Conservation (phyloP, 1,140 invertebrate genomes). For the Drosophila kanapiae region DNA sequence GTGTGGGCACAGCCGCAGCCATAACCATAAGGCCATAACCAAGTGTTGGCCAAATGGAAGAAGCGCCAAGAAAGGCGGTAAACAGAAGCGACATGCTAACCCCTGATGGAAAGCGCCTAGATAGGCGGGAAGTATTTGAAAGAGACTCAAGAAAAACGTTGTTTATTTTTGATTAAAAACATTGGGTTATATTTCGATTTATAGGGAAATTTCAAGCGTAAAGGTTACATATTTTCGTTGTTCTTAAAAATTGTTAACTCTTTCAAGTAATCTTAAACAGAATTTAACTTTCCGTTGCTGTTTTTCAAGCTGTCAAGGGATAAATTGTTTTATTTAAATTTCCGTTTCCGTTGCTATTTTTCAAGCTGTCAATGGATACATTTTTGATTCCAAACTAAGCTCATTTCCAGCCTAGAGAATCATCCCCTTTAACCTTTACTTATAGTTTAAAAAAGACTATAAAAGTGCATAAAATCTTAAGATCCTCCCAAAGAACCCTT, state of each 20-base stretch:
- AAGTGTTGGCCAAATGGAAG: slow-evolving; percentile 8
- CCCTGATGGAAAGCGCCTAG: slow-evolving; percentile 4
- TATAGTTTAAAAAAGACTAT: background rate
- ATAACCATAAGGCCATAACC: slow-evolving; percentile 18
- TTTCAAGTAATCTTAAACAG: background rate
- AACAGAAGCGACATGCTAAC: slow-evolving; percentile 33
- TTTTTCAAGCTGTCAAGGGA: background rate
- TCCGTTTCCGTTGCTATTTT: background rate
- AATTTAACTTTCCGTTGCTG: background rate
- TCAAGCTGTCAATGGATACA: background rate
- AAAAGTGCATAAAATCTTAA: background rate
- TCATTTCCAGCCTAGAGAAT: background rate
- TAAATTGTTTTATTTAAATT: background rate
- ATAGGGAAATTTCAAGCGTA: background rate
- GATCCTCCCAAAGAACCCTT: background rate
- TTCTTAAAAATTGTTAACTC: accelerated
- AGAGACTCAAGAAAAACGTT: background rate
- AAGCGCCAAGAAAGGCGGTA: slow-evolving; percentile 29
- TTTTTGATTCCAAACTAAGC: background rate
- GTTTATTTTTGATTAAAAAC: background rate
- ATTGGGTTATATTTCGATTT: background rate
- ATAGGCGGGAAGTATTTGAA: background rate
- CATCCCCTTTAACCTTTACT: too few species aligned
- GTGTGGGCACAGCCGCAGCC: slow-evolving; percentile 19
- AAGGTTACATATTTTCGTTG: too few species aligned